Base-by-base conservation (phyloP, 2,113 vertebrate genomes). In the Trogon melanurus region DNA sequence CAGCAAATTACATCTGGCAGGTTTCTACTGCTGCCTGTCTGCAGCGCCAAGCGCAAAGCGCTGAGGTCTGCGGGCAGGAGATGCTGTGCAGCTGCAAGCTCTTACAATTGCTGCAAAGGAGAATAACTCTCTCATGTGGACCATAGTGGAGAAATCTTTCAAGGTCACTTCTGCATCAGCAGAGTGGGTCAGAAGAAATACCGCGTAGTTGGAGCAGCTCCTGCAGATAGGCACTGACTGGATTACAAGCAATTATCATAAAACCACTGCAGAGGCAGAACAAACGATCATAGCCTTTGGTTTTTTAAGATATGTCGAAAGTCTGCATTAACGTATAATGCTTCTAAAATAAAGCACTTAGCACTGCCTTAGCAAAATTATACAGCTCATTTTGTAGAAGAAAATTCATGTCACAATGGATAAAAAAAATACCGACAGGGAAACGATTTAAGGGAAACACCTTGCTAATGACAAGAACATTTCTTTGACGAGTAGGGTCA, bases 401-500 rank as follows among this genome's bases (percentile, higher is more conserved):
- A 85, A 93, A 91, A 96, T 86, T 74, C 72, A 47, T 62, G 78
- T 93, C 91, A 91, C 93, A 92, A 87, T 38, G 70, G 79, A 92
- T 90, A 93, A 78, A 78, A 78, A 81, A 85, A 88, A 76, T 57
- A 94, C 58, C 41, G 90, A 74, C 67, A 78, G 65, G 57, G 44
- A 88, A 95, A 74, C 84, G 71, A 96, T 96, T 94, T 91, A 94
- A 91, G 87, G 69, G 70, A 70, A 96, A 65, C 84, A 95, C 92
- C 95, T 96, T 93, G 79, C 76, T 92, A 95, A 91, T 70, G 94
- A 95, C 80, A 92, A 84, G 89, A 94, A 73, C 90, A 76, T 95
- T 95, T 87, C 78, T 79, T 70, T 95, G 91, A 95, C 0, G 1
- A 88, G 94, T 36, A 23, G 72, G 91, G 87, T 90, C 89, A 70